Evolutionary conservation across 2,888 invertebrate species (phyloP).

Genomic region (Candidula unifasciata): DNA sequence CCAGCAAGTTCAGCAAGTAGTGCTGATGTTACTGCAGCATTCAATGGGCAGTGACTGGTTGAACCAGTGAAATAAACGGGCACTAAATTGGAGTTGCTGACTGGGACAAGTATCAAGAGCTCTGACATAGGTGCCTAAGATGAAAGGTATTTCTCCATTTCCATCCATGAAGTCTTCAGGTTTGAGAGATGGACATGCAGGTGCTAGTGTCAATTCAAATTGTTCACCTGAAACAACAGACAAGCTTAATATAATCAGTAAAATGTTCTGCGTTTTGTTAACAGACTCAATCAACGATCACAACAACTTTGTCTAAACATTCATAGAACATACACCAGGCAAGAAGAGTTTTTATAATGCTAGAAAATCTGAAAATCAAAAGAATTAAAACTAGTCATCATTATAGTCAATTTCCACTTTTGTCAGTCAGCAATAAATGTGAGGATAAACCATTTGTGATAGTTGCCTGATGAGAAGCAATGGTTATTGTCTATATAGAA

Average conservation of each 20-base stretch:
- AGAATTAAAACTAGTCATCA: no score
- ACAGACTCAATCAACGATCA: no score
- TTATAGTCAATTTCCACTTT: no score
- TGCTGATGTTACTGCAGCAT: constrained; percentile 32
- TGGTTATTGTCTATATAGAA: no score
- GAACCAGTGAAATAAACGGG: constrained; percentile 42
- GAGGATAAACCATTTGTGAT: no score
- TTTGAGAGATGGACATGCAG: constrained; percentile 34
- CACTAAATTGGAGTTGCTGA: constrained; percentile 36
- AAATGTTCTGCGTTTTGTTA: no score
- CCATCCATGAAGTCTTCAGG: constrained; percentile 47
- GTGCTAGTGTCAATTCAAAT: constrained; percentile 42
- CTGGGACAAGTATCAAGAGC: constrained; percentile 44
- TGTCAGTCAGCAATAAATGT: no score
- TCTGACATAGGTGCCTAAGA: constrained; percentile 40
- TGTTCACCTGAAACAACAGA: constrained; percentile 31
- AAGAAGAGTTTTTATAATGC: no score
- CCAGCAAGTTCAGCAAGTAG: not conserved
- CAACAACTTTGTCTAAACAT: no score
- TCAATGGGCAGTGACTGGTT: constrained; percentile 37
- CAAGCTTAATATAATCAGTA: not conserved
- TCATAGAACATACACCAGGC: no score
- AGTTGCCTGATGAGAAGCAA: no score
- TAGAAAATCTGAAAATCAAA: no score
- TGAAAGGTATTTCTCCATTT: constrained; percentile 43